Base-by-base conservation (phyloP, 1,140 invertebrate species). In the Dendrolimus punctatus region DNA sequence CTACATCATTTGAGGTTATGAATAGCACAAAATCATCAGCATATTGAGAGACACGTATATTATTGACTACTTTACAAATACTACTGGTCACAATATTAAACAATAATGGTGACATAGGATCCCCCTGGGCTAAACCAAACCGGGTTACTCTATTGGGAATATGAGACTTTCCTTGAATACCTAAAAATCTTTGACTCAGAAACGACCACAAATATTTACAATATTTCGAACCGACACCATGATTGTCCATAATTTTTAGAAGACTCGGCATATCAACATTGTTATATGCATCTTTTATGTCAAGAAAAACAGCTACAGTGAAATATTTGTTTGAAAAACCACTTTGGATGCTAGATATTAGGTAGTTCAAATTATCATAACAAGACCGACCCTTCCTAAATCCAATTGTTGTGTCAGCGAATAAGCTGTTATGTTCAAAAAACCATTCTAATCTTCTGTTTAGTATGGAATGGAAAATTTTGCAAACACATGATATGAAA, bases 251-350 rank as follows among this genome's bases (percentile, higher is more conserved):
- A 10, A 37, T 50, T 5, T 7, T 8, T 23, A 66, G 9, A 36
- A 66, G 36, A 41, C 6, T 5, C 2, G 6, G 8, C 6, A 62
- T 49, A 45, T 59, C 42, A 6, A 67, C 46, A 53, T 67, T 61
- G 55, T 64, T 64, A 43, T 67, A 67, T 0, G 65, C 65, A 48
- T 48, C 57, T 7, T 61, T 8, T 38, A 67, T 59, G 49, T 67
- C 65, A 8, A 67, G 23, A 41, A 67, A 67, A 53, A 57, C 61
- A 8, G 49, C 53, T 6, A 55, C 8, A 38, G 65, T 64, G 7
- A 8, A 0, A 6, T 44, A 6, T 23, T 61, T 54, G 23, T 58
- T 51, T 37, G 53, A 43, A 45, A 64, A 56, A 9, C 62, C 62
- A 41, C 52, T 40, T 49, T 59, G 53, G n/a, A 62, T 54, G 10